These are phyloP conservation scores for Setipinna tenuifilis DNA, from an alignment of 2,797 vertebrate species.

Conservation along the genomic window DNA sequence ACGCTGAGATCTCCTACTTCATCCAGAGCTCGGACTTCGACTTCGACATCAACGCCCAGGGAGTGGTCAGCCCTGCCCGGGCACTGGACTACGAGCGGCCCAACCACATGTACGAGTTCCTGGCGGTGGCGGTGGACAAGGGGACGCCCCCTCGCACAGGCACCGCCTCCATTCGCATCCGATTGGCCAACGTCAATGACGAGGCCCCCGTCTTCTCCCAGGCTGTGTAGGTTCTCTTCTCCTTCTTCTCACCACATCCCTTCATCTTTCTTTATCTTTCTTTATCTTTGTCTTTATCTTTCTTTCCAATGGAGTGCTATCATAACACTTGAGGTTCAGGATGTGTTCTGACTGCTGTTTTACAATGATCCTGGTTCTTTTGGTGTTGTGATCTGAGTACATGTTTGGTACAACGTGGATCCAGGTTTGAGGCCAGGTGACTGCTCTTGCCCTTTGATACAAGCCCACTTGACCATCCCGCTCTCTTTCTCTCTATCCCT, in stretches of 20 bases:
- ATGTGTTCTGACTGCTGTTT: too few relatives aligned
- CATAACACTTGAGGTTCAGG: too few relatives aligned
- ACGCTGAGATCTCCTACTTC: conserved; percentile 85
- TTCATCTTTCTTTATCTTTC: background rate
- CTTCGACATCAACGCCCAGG: conserved; percentile 81
- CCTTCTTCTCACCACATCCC: background rate
- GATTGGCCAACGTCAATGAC: conserved; percentile 83
- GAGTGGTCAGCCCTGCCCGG: conserved; percentile 80
- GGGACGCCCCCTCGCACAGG: conserved; percentile 83
- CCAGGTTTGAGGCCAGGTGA: too few relatives aligned
- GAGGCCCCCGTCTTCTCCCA: conserved; percentile 89
- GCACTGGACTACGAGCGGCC: conserved; percentile 84
- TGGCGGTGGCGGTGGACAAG: conserved; percentile 84
- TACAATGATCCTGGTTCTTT: too few relatives aligned
- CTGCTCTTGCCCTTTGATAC: too few relatives aligned
- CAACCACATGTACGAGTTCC: conserved; percentile 88
- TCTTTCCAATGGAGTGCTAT: too few relatives aligned
- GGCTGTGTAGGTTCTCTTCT: conserved; percentile 70
- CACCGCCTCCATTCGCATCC: conserved; percentile 83
- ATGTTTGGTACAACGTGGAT: too few relatives aligned
- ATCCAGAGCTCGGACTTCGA: conserved; percentile 83
- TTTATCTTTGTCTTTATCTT: too few relatives aligned
- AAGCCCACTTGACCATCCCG: too few relatives aligned
- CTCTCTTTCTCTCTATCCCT: background rate
- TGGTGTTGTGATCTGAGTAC: too few relatives aligned